Evolutionary conservation across 2,888 invertebrate genomes (phyloP), one percentile per base, ranked within the genome.

Genomic region (Drosophila kanekoi): DNA sequence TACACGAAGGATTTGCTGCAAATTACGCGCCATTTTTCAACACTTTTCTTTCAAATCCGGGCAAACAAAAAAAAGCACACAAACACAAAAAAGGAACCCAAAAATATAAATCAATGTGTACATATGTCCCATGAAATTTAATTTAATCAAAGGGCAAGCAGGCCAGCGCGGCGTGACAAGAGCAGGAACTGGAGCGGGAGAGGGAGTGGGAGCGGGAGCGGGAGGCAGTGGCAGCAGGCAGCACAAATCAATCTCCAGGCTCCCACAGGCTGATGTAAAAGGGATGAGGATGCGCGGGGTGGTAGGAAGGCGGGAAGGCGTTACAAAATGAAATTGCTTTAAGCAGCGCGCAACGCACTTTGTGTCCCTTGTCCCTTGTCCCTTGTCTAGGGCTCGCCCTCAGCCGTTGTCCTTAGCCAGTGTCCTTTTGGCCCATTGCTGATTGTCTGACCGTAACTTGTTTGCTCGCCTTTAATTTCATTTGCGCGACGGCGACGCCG

Each of bases 391-490:
- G 62, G 68, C 75, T 63, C 67, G 54, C 61, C 56, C 41, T 18
- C 65, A 59, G 70, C 72, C 75, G 69, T 77, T 79, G 75, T 79
- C 79, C 81, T 76, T 79, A 79, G 76, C 73, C 73, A 74, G 77
- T 76, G 87, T 82, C 80, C 80, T 83, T 81, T 89, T 89, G 71
- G 76, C 71, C 79, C 76, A 67, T 54, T 82, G 72, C 86, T 84
- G 83, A 86, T 88, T 84, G 89, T 84, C 84, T 85, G 85, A 87
- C 85, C 85, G 85, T 85, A 85, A 90, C 89, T 90, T 90, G 89
- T 89, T 90, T 89, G 89, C 89, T 88, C 89, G 89, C 85, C 89
- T 89, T 89, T 90, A 89, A 89, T 90, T 90, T 90, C 87, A 89
- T 89, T 89, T 90, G 89, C 78, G 72, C 77, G 88, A 77, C 79